Percentiles rank a stretch among this genome's conserved stretches.
Conservation (phyloP, 1,140 invertebrate species). For the Octopus bimaculoides region DNA sequence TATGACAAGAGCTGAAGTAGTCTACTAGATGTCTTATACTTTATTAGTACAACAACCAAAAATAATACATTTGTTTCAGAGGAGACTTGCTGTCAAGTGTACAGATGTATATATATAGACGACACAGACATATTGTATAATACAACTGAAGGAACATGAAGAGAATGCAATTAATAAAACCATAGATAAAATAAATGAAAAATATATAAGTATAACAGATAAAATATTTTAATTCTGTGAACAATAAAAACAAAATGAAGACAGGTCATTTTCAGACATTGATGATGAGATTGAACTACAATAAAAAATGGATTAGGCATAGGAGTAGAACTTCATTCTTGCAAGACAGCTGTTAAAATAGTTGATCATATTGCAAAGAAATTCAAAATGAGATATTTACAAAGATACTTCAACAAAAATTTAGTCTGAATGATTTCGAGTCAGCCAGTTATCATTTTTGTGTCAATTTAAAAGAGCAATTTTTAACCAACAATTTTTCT, state of each 20-base stretch:
- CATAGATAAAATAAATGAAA: no score
- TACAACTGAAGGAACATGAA: no score
- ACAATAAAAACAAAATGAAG: not conserved
- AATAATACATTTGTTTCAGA: no score
- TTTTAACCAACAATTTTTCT: not conserved
- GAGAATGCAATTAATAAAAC: no score
- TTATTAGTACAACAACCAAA: no score
- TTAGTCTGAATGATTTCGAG: not conserved
- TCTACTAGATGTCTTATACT: no score
- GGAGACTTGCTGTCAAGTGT: no score
- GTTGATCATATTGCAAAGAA: slow-evolving; percentile 5
- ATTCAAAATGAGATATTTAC: not conserved
- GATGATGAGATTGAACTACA: not conserved
- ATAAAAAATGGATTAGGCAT: slow-evolving; percentile 7
- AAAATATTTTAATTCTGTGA: no score
- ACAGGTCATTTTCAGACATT: not conserved
- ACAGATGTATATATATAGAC: no score
- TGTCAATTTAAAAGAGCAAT: not conserved
- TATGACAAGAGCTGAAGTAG: no score
- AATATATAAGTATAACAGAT: no score
- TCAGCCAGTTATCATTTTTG: slow-evolving; percentile 5
- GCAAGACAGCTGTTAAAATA: not conserved
- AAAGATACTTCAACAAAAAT: not conserved
- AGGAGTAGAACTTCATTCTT: not conserved
- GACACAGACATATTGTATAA: no score